Conservation (phyloP, 2,888 invertebrate species). For the Eubasilissa splendida region DNA sequence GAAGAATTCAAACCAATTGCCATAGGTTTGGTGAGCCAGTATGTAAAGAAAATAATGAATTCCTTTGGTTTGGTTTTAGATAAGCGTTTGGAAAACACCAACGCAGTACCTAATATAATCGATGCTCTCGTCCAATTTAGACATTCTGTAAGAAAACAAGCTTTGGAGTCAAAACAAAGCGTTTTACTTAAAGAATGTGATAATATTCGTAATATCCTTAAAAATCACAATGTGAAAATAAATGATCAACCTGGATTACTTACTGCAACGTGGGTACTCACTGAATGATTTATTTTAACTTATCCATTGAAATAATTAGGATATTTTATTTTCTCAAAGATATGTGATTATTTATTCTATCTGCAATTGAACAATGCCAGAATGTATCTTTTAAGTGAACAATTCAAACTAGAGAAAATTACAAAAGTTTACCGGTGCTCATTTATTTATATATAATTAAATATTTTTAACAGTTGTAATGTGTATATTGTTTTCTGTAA, state of each 20-base stretch:
- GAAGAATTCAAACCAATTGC: constrained; percentile 68
- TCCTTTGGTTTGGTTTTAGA: constrained; percentile 73
- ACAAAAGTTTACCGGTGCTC: too few species aligned
- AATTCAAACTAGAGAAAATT: too few species aligned
- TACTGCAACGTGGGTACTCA: constrained; percentile 74
- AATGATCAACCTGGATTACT: constrained; percentile 71
- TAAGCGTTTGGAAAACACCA: constrained; percentile 61
- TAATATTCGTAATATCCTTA: constrained; percentile 76
- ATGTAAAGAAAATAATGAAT: constrained; percentile 69
- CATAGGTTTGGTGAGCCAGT: constrained; percentile 75
- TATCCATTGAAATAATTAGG: not conserved
- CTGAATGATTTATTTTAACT: constrained; percentile 61
- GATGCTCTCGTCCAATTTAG: constrained; percentile 78
- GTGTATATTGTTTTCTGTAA: too few species aligned
- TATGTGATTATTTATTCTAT: too few species aligned
- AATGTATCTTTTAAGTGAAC: too few species aligned
- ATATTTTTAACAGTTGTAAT: too few species aligned
- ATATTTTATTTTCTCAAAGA: not conserved
- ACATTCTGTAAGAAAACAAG: constrained; percentile 74
- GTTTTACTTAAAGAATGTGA: constrained; percentile 79
- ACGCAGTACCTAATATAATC: constrained; percentile 70
- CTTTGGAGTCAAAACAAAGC: constrained; percentile 73
- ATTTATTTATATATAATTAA: too few species aligned
- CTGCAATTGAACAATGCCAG: too few species aligned
- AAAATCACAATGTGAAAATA: constrained; percentile 76